Percentiles rank a stretch among this genome's conserved stretches.
Evolutionary conservation across 2,113 vertebrate species (phyloP).

Genomic region (Anarhynchus alexandrinus): DNA sequence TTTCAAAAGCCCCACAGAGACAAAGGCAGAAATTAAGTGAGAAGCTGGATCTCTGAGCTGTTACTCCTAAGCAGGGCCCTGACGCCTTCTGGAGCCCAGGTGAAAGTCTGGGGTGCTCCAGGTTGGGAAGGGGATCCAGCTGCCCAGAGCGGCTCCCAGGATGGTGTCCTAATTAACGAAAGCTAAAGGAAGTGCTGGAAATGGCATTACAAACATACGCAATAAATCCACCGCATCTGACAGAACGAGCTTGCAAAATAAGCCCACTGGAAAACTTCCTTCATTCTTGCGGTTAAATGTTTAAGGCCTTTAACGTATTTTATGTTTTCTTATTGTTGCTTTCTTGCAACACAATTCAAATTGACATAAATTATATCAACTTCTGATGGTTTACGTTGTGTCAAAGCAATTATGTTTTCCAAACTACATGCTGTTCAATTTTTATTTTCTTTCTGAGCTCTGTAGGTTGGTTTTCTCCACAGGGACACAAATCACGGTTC

Average conservation of each 20-base stretch:
- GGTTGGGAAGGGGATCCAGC: background rate
- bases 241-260: constrained; percentile 26
- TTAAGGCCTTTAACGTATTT: background rate
- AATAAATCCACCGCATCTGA: background rate
- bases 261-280: constrained; percentile 2
- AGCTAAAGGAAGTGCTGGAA: constrained; percentile 10
- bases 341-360: background rate
- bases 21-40: background rate
- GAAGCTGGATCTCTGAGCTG: background rate
- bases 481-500: background rate
- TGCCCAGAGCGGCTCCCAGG: background rate
- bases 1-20: background rate
- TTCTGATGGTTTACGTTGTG: background rate
- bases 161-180: background rate
- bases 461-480: background rate
- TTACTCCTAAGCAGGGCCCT: background rate
- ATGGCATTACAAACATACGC: background rate
- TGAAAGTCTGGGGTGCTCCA: background rate
- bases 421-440: background rate
- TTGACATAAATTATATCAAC: background rate
- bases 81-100: background rate
- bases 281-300: constrained; percentile 29
- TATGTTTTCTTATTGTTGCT: constrained; percentile 5
- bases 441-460: background rate
- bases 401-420: background rate